Evolutionary conservation across 2,888 invertebrate species (phyloP).

Genomic region (Subacronicta megacephala): DNA sequence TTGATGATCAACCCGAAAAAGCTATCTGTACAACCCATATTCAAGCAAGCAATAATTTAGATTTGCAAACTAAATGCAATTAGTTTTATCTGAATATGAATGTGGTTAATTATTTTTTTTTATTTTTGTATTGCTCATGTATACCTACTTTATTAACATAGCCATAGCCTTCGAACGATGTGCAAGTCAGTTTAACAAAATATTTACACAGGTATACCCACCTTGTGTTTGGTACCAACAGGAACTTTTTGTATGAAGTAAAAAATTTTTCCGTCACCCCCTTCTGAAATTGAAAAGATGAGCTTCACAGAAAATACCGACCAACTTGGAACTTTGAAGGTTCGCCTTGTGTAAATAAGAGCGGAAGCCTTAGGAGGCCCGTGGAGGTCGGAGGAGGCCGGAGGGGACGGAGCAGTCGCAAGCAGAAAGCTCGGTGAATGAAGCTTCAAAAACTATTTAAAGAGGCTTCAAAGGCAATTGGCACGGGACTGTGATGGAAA

Average conservation of each 20-base stretch:
- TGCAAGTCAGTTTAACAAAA: slow-evolving; percentile 7
- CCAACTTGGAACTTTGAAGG: slow-evolving; percentile 78
- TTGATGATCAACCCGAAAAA: no score
- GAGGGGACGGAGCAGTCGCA: slow-evolving; percentile 62
- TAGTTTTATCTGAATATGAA: no score
- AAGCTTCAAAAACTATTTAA: slow-evolving; percentile 85
- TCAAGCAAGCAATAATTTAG: no score
- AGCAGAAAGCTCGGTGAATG: slow-evolving; percentile 70
- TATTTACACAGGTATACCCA: no score
- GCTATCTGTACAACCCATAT: no score
- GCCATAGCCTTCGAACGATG: no score
- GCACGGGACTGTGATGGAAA: slow-evolving; percentile 60
- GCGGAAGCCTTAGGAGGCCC: slow-evolving; percentile 62
- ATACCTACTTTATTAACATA: no score
- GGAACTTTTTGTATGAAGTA: no score
- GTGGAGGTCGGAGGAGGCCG: slow-evolving; percentile 49
- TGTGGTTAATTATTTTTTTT: no score
- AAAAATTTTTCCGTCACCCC: slow-evolving; percentile 60
- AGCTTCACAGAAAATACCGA: slow-evolving; percentile 67
- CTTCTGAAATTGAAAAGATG: slow-evolving; percentile 64
- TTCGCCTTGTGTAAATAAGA: slow-evolving; percentile 81
- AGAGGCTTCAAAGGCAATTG: slow-evolving; percentile 81
- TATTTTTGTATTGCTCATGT: no score
- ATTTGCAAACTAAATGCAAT: no score
- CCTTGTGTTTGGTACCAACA: no score